Evolutionary conservation across 2,888 invertebrate genomes (phyloP).

Genomic region (Dusona sp.): DNA sequence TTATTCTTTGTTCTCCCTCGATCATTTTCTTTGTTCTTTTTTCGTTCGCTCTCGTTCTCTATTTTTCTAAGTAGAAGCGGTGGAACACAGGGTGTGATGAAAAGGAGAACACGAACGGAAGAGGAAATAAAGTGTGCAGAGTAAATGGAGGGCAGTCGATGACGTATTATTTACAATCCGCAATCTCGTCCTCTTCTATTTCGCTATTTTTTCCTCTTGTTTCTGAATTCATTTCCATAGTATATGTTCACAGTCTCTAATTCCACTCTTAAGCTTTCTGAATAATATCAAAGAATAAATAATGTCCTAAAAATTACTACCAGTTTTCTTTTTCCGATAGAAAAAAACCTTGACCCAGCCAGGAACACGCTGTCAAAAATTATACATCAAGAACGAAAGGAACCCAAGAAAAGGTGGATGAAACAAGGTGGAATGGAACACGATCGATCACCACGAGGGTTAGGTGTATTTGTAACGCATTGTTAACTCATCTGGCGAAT

Average conservation of each 20-base stretch:
- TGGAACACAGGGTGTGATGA: conserved; percentile 23
- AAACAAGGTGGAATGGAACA: background rate
- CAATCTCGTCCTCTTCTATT: conserved; percentile 39
- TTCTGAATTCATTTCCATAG: background rate
- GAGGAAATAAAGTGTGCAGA: conserved; percentile 39
- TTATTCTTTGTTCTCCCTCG: conserved; percentile 12
- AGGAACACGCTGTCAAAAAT: background rate
- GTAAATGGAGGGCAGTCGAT: conserved; percentile 49
- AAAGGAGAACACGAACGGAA: conserved; percentile 20
- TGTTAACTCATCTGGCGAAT: conserved; percentile 81
- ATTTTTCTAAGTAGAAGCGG: conserved; percentile 22
- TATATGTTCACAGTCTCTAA: background rate
- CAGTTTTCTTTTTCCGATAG: background rate
- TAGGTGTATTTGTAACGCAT: conserved; percentile 78
- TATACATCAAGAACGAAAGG: background rate
- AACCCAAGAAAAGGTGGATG: background rate
- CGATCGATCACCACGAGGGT: background rate
- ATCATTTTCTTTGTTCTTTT: conserved; percentile 11
- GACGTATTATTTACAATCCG: conserved; percentile 64
- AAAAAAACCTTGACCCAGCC: background rate
- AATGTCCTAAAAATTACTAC: too few species aligned
- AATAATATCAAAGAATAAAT: too few species aligned
- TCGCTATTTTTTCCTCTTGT: background rate
- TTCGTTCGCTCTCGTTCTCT: background rate
- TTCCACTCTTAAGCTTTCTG: too few species aligned